These are phyloP conservation scores for Echinarachnius parma DNA, from an alignment of 53 echinoderm and acorn worm species.

Conservation along the genomic window DNA sequence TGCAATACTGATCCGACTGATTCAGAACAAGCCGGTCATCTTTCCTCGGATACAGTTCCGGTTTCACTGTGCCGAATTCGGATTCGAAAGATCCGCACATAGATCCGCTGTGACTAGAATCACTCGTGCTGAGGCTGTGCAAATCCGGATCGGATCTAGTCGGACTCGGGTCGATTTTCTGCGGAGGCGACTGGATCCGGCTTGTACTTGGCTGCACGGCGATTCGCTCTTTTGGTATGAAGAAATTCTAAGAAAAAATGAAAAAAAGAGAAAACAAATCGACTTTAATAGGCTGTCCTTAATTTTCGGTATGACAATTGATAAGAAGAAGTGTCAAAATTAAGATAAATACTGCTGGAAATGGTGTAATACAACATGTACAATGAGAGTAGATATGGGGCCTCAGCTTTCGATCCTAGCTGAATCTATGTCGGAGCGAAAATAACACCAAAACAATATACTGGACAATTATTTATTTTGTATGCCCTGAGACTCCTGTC, in stretches of 20 bases:
- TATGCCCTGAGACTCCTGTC: too few species aligned
- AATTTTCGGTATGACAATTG: too few species aligned
- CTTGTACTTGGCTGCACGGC: conserved; percentile 26
- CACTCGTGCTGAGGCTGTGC: conserved; percentile 46
- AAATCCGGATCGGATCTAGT: conserved; percentile 32
- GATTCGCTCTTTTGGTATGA: conserved; percentile 35
- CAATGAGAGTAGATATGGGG: too few species aligned
- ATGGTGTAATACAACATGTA: too few species aligned
- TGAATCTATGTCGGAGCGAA: too few species aligned
- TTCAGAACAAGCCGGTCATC: conserved; percentile 61
- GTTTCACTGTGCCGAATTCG: conserved; percentile 78
- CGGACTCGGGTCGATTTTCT: conserved; percentile 30
- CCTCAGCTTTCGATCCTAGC: too few species aligned
- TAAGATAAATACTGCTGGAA: too few species aligned
- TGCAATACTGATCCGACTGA: conserved; percentile 26
- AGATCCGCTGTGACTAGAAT: conserved; percentile 61
- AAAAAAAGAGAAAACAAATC: too few species aligned
- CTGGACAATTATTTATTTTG: too few species aligned
- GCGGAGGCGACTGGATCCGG: conserved; percentile 33
- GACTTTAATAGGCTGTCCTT: too few species aligned
- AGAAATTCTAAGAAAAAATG: conserved; percentile 25
- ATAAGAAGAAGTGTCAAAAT: too few species aligned
- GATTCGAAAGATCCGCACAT: conserved; percentile 73
- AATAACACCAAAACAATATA: too few species aligned
- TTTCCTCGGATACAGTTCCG: conserved; percentile 79